Evolutionary conservation across 2,888 invertebrate genomes (phyloP), one percentile per base, ranked within the genome.

Genomic region (Leptogaster cylindrica): DNA sequence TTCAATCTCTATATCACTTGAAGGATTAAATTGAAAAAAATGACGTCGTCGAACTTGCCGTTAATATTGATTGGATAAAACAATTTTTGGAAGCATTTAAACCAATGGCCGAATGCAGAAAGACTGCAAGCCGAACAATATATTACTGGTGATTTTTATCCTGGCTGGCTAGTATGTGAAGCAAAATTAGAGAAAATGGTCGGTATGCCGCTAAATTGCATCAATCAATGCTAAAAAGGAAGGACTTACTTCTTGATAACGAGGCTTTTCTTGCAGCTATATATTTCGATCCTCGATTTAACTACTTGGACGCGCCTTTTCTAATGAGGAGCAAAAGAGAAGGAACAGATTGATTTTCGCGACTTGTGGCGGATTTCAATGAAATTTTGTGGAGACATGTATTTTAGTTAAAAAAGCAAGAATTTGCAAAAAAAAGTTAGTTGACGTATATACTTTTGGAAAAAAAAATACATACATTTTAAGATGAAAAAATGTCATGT

Each of bases 201-300:
- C 7, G 27, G 10, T 51, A 31, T 44, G 52, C 65, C 36, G 23
- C 20, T 14, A 65, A 33, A 39, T 52, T 65, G 20, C 20, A 27
- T 41, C 25, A 66, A 55, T 36, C 68, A 3, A 50, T 70, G 48
- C 44, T 52, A 36, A 18, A 44, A 1, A 18, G 39, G 10, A 71
- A 70, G 7, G 63, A 66, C 2, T 20, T 18, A 16, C 48, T 71
- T 5, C 10, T 70, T 0, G 67, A 70, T 7, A 70, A 70, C 25
- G 63, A 66, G 20, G 46, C 69, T 7, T 70, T 72, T 65, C 10
- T 70, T 18, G 68, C 72, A 1, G 72, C 70, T 28, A 28, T 72
- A 7, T 71, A 72, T 27, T 14, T 71, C 5, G 71, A 73, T 41
- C 69, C 69, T 14, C 55, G 73, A 25, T 71, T 71, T 31, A 73